phyloP scores from a whole-genome alignment of 2,888 invertebrate genomes.

The Eilema sororculum region DNA sequence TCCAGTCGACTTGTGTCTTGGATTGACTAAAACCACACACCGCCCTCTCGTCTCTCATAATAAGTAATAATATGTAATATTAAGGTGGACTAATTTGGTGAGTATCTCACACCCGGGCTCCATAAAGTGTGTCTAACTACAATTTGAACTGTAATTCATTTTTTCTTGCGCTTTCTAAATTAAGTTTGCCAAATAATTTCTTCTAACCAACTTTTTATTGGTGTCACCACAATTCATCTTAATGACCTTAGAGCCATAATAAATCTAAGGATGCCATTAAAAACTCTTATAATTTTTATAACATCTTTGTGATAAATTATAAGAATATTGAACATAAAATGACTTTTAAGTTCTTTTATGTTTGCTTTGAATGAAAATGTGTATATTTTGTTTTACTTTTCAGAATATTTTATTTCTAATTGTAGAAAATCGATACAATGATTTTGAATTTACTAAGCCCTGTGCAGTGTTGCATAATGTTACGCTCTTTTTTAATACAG shows the following conservation, averaged over 20 bases:
- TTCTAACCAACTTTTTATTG: background rate
- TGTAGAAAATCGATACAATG: background rate
- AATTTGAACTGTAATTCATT: background rate
- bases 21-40: no score
- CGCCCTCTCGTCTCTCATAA: no score
- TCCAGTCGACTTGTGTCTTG: no score
- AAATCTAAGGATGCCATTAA: background rate
- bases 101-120: no score
- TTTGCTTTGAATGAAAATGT: background rate
- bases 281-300: constrained; percentile 10
- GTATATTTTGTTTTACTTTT: background rate
- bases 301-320: background rate
- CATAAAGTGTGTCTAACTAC: background rate
- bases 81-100: no score
- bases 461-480: background rate
- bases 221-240: background rate
- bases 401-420: background rate
- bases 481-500: no score
- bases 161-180: background rate
- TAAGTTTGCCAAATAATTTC: background rate
- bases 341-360: background rate
- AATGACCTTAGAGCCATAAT: background rate
- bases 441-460: background rate
- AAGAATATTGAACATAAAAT: constrained; percentile 6
- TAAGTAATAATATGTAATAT: no score